These are phyloP conservation scores for Poeciliopsis turrubarensis DNA, from an alignment of 2,113 vertebrate species.

Conservation along the genomic window DNA sequence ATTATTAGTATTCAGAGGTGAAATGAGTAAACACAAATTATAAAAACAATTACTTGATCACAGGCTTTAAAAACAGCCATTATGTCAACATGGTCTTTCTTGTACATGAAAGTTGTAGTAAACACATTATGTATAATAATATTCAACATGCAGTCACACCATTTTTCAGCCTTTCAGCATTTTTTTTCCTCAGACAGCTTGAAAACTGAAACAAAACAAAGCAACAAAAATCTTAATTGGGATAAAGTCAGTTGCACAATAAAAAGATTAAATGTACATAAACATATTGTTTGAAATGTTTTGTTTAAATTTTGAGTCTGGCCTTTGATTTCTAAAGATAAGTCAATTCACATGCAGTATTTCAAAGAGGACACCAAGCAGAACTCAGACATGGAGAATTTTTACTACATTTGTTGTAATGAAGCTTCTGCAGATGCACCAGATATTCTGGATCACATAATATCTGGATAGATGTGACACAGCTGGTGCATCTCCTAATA, in stretches of 20 bases:
- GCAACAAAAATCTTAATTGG: background rate
- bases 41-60: background rate
- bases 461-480: too few species aligned
- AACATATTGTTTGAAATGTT: background rate
- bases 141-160: background rate
- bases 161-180: background rate
- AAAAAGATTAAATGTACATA: background rate
- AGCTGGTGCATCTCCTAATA: too few species aligned
- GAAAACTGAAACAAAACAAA: background rate
- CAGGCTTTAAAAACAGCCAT: background rate
- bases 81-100: background rate
- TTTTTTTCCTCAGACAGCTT: too few species aligned
- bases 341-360: too few species aligned
- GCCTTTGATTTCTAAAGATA: background rate
- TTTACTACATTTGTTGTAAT: too few species aligned
- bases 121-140: background rate
- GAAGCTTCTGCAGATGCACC: too few species aligned
- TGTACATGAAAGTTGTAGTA: background rate
- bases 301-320: background rate
- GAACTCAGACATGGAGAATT: too few species aligned
- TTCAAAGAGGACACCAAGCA: too few species aligned
- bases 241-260: background rate
- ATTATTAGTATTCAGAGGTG: background rate
- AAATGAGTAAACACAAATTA: constrained; percentile 16
- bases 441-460: too few species aligned